phyloP scores from a whole-genome alignment of 1,140 invertebrate species.

The Drosophila sechellia region DNA sequence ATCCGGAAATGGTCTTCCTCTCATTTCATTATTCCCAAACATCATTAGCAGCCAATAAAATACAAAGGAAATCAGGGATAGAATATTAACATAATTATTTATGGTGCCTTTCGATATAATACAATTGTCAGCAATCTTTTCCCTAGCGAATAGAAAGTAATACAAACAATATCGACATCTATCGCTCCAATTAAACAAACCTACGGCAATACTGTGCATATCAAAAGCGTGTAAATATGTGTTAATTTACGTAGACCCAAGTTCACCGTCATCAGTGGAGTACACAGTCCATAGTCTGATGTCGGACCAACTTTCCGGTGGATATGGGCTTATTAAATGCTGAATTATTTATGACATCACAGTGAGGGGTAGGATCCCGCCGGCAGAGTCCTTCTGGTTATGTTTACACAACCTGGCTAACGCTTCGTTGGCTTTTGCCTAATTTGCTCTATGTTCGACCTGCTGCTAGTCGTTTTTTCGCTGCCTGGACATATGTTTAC shows the following conservation, averaged over 20 bases:
- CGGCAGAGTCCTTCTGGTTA: slow-evolving; percentile 7
- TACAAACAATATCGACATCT: slow-evolving; percentile 10
- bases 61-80: background rate
- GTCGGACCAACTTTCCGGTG: slow-evolving; percentile 8
- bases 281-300: slow-evolving; percentile 2
- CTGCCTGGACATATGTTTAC: slow-evolving; percentile 39
- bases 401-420: slow-evolving; percentile 53
- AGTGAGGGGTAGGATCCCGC: slow-evolving; percentile 1
- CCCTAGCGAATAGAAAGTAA: background rate
- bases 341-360: slow-evolving; percentile 42
- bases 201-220: slow-evolving; percentile 9
- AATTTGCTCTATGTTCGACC: slow-evolving; percentile 30
- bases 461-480: slow-evolving; percentile 24
- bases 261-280: slow-evolving; percentile 10
- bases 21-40: too few species aligned
- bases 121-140: background rate
- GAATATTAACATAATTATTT: slow-evolving; percentile 9
- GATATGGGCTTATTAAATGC: slow-evolving; percentile 43
- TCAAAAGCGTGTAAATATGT: slow-evolving; percentile 32
- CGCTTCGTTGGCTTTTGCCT: slow-evolving; percentile 46
- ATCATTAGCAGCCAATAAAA: background rate
- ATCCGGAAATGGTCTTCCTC: too few species aligned
- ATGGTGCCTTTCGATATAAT: background rate
- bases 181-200: slow-evolving; percentile 40
- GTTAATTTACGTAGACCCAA: slow-evolving; percentile 37